Base-by-base conservation (phyloP, 2,888 invertebrate species). In the Platerodrilus igneus region DNA sequence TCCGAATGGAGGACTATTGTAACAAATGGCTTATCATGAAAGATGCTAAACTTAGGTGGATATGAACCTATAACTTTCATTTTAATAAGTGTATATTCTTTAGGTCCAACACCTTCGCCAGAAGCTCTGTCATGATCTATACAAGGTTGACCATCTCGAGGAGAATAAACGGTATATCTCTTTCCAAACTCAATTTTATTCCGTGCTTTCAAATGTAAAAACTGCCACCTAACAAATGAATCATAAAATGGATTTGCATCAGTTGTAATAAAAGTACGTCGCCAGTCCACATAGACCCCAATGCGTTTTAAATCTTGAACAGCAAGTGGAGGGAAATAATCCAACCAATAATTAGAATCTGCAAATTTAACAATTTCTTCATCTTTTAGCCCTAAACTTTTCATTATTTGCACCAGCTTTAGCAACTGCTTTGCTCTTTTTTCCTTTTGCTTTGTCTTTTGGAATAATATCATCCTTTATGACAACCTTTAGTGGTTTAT, bases 101-200 rank as follows among this genome's bases (percentile, higher is more conserved):
- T 96, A 1, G 96, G 93, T 0, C 93, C 97, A 3, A 96, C 96
- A 28, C 96, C 97, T 72, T 99, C 99, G 0, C 99, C 99, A 2
- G 83, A 75, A 22, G 90, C 83, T 54, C 99, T 78, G 67, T 99
- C 99, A 64, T 99, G 99, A 68, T 99, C 99, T 99, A 99, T 99
- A 64, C 99, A 99, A 0, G 99, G 97, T 65, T 99, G 99, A 5
- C 86, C 86, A 70, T 99, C 99, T 59, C 87, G 81, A 0, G 96
- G 94, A 0, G 96, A 97, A 68, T 80, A 99, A 50, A 99, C 87
- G 0, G 96, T 94, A 62, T 96, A 88, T 4, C 99, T 77, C 71
- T 99, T 99, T 10, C 99, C 99, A 71, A 90, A 99, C 72, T 90
- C 83, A 16, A 99, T 81, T 70, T 94, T 95, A 46, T 91, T 88